phyloP scores from a whole-genome alignment of 2,888 invertebrate species.

The Lepetodrilus schrolli region DNA sequence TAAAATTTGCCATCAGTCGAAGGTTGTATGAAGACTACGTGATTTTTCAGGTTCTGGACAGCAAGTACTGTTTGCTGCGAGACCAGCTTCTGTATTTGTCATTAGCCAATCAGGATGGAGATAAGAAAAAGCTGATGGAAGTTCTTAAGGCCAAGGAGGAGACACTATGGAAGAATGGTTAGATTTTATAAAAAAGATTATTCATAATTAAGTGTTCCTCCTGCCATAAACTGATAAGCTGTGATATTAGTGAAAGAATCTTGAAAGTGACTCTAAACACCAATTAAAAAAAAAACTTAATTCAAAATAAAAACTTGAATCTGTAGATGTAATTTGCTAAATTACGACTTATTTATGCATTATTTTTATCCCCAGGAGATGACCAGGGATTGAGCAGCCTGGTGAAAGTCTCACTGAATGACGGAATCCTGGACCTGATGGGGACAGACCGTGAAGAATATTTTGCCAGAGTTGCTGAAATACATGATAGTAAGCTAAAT shows the following conservation, averaged over 20 bases:
- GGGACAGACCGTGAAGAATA: background rate
- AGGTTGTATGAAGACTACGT: background rate
- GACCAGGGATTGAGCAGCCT: background rate
- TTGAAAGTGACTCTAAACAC: too few species aligned
- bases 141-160: background rate
- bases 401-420: background rate
- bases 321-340: too few species aligned
- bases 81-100: conserved; percentile 47
- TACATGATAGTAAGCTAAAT: background rate
- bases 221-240: too few species aligned
- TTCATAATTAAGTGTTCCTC: too few species aligned
- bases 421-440: background rate
- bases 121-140: background rate
- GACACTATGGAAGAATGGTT: conserved; percentile 8
- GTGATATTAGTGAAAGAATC: too few species aligned
- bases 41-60: conserved; percentile 49
- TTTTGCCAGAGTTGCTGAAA: background rate
- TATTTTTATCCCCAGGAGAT: background rate
- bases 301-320: too few species aligned
- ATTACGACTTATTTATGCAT: too few species aligned
- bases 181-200: background rate
- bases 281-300: too few species aligned
- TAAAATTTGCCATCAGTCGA: background rate
- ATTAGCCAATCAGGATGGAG: background rate
- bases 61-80: conserved; percentile 58